phyloP scores from a whole-genome alignment of 1,140 invertebrate species.

The Lordiphosa mommai region DNA sequence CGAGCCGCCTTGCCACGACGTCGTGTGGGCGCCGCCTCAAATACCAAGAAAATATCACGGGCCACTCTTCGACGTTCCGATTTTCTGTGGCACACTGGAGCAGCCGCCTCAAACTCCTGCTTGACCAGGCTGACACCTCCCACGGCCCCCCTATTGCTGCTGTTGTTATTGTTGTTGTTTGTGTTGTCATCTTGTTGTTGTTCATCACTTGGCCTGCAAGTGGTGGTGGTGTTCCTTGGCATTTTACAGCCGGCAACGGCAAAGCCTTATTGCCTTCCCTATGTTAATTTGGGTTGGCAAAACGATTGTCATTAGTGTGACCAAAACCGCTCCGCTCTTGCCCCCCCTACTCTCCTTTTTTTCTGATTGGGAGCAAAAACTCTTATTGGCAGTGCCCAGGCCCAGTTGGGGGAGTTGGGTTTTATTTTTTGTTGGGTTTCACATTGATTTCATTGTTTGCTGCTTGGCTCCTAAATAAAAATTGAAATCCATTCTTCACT shows the following conservation, averaged over 20 bases:
- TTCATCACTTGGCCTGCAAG: constrained; percentile 70
- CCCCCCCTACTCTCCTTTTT: constrained; percentile 20
- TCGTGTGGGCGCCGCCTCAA: constrained; percentile 64
- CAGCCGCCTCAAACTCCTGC: constrained; percentile 56
- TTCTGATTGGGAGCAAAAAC: constrained; percentile 61
- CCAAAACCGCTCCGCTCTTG: constrained; percentile 1
- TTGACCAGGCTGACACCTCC: constrained; percentile 30
- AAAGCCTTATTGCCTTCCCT: constrained; percentile 27
- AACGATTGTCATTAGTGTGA: constrained; percentile 51
- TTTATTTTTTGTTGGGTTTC: constrained; percentile 9
- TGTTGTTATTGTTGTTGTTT: constrained; percentile 19
- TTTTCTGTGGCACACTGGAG: constrained; percentile 66
- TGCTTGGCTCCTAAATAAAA: constrained; percentile 20
- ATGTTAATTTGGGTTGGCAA: constrained; percentile 31
- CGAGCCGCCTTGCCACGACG: constrained; percentile 54
- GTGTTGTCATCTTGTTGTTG: constrained; percentile 20
- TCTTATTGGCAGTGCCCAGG: constrained; percentile 43
- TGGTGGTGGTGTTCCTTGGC: constrained; percentile 53
- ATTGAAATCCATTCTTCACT: constrained; percentile 52
- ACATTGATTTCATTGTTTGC: constrained; percentile 33
- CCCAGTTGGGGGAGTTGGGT: constrained; percentile 13
- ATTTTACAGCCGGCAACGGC: constrained; percentile 61
- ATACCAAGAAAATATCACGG: constrained; percentile 74
- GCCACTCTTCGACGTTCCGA: constrained; percentile 76
- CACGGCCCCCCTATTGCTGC: constrained; percentile 2